Percentiles rank a stretch among this genome's conserved stretches.
These are phyloP conservation scores for Leptosomus discolor DNA, from an alignment of 2,113 vertebrate genomes.

Conservation along the genomic window DNA sequence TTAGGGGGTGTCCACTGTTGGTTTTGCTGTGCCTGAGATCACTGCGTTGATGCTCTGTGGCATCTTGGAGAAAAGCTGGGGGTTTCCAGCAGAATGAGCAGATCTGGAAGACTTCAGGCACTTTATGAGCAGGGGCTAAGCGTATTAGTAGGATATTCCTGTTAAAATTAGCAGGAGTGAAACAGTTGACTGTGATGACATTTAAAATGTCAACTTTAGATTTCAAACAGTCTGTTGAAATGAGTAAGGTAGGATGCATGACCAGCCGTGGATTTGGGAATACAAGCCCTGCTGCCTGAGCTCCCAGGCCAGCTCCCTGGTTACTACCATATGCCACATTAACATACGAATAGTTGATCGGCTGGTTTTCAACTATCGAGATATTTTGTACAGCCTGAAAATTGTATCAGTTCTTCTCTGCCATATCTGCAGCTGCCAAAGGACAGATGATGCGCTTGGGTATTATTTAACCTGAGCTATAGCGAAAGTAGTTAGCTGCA, in stretches of 20 bases:
- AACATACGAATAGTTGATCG: background rate
- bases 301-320: background rate
- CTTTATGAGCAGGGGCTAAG: background rate
- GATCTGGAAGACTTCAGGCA: background rate
- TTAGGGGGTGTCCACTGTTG: rapidly evolving
- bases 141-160: background rate
- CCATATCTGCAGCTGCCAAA: background rate
- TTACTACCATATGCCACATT: background rate
- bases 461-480: background rate
- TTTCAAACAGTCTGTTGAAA: background rate
- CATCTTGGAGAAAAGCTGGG: background rate
- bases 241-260: background rate
- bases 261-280: background rate
- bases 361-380: background rate
- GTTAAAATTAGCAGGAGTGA: background rate
- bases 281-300: background rate
- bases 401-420: background rate
- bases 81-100: background rate
- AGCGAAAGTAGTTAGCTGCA: too few relatives aligned
- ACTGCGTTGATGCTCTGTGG: background rate
- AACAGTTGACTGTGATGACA: background rate
- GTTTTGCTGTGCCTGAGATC: rapidly evolving
- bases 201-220: background rate
- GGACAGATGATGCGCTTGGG: background rate
- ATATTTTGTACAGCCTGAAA: background rate